Evolutionary conservation across 2,888 invertebrate species (phyloP).

Genomic region (Hydrotaea diabolus): DNA sequence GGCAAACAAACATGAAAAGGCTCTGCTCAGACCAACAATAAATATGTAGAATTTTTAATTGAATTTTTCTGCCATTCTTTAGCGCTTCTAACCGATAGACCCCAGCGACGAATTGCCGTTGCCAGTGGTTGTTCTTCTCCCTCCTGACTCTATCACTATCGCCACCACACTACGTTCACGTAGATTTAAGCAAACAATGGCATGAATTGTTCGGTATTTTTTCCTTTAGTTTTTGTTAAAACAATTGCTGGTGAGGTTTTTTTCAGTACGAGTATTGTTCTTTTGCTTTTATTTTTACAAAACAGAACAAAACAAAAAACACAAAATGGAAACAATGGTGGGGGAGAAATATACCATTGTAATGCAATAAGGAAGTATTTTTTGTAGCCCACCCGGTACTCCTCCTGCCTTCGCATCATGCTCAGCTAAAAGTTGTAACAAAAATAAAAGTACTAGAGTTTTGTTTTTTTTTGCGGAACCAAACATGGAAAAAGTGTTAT

Average conservation of each 20-base stretch:
- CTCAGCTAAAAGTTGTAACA: constrained; percentile 40
- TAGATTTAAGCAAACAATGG: background rate
- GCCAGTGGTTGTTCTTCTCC: background rate
- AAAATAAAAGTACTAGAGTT: constrained; percentile 39
- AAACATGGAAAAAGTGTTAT: constrained; percentile 15
- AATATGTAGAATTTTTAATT: background rate
- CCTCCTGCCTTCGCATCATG: background rate
- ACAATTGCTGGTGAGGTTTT: background rate
- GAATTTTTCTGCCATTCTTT: background rate
- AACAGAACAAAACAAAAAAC: background rate
- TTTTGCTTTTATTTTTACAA: background rate
- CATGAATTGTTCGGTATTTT: constrained; percentile 16
- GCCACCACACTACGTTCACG: background rate
- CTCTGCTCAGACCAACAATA: background rate
- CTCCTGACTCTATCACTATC: background rate
- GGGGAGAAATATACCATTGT: constrained; percentile 39
- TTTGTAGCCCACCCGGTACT: background rate
- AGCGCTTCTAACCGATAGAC: background rate
- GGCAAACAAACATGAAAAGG: too few relatives aligned
- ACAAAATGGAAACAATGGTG: background rate
- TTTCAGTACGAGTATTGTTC: background rate
- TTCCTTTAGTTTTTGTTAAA: background rate
- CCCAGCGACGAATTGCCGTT: background rate
- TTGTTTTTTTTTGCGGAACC: background rate
- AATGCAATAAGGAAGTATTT: constrained; percentile 65